phyloP scores from a whole-genome alignment of 2,797 vertebrate species.

The Mustela erminea region DNA sequence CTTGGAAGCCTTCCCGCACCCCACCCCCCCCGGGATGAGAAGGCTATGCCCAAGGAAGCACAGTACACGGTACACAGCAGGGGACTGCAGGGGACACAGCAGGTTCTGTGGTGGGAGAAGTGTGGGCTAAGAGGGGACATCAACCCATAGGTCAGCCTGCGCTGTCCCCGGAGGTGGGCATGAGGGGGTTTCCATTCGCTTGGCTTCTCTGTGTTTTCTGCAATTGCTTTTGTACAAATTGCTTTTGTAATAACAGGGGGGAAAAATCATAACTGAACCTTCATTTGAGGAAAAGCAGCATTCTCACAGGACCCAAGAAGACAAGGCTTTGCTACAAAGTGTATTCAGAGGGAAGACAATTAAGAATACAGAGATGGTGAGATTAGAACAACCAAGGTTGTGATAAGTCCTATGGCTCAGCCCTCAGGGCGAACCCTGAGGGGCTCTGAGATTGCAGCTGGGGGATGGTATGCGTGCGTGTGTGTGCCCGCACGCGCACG shows the following conservation, averaged over 20 bases:
- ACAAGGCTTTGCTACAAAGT: background rate
- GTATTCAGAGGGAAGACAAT: background rate
- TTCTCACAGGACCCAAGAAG: slow-evolving; percentile 47
- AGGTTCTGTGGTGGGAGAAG: background rate
- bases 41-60: background rate
- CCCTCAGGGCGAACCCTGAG: background rate
- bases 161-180: background rate
- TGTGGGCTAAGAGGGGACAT: background rate
- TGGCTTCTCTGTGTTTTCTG: slow-evolving; percentile 19
- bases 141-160: background rate
- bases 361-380: background rate
- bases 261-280: background rate
- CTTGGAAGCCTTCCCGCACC: background rate
- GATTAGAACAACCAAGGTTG: background rate
- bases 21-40: background rate
- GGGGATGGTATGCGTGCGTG: accelerated
- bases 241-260: slow-evolving; percentile 44
- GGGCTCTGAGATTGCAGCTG: background rate
- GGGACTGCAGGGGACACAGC: too few relatives aligned
- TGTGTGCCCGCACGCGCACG: background rate
- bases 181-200: background rate
- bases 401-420: background rate
- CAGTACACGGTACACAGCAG: too few relatives aligned
- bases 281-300: slow-evolving; percentile 16
- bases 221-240: background rate